These are phyloP conservation scores for Synanthedon formicaeformis DNA, from an alignment of 2,888 invertebrate species.

Conservation along the genomic window DNA sequence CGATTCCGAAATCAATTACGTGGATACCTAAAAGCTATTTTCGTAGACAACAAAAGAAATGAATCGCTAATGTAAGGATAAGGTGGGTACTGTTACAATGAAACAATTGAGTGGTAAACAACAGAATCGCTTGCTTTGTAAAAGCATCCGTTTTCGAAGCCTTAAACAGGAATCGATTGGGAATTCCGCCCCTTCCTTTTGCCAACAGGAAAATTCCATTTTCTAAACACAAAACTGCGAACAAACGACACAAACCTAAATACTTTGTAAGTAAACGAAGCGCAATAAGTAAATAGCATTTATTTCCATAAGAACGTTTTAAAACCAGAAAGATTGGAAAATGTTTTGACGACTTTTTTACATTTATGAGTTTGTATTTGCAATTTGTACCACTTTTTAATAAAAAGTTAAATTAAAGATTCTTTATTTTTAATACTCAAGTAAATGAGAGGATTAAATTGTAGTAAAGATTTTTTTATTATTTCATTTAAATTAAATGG, in stretches of 20 bases:
- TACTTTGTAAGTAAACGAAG: conserved; percentile 67
- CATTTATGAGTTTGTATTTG: background rate
- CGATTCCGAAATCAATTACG: no score
- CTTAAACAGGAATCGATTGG: conserved; percentile 41
- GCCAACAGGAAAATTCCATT: conserved; percentile 67
- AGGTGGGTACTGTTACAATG: background rate
- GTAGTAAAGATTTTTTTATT: no score
- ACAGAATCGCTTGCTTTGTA: background rate
- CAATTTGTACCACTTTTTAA: no score
- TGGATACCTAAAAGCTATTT: no score
- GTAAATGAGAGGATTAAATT: no score
- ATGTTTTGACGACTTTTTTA: background rate
- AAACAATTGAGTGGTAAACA: background rate
- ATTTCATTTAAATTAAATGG: background rate
- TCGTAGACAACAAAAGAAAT: no score
- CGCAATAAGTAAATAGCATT: conserved; percentile 64
- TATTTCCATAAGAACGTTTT: conserved; percentile 49
- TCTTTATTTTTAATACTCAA: no score
- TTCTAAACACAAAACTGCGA: conserved; percentile 55
- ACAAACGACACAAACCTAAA: conserved; percentile 59
- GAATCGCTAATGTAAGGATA: no score
- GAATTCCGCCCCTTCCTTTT: conserved; percentile 44
- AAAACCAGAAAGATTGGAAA: conserved; percentile 37
- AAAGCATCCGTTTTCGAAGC: conserved; percentile 1
- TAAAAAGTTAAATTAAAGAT: background rate